Evolutionary conservation across 2,888 invertebrate species (phyloP), one percentile per base, ranked within the genome.

Genomic region (Branchipolynoe longqiensis): DNA sequence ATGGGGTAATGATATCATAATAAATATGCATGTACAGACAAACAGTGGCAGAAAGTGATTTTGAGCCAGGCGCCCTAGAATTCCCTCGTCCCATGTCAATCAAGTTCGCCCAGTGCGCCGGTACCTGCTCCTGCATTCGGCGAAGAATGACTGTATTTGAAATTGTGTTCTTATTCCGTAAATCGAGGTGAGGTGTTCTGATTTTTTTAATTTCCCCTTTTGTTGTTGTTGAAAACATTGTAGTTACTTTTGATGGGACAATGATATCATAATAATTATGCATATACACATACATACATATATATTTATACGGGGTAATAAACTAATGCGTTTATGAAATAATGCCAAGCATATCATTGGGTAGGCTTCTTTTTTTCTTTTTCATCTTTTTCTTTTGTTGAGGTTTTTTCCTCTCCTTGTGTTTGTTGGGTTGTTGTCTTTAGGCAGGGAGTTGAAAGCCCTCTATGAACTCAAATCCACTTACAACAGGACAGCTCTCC

Each of bases 81-180:
- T n/a, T n/a, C n/a, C n/a, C n/a, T n/a, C n/a, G n/a, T n/a, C n/a
- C n/a, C n/a, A n/a, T n/a, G n/a, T n/a, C n/a, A n/a, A n/a, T n/a
- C n/a, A n/a, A n/a, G n/a, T n/a, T n/a, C n/a, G n/a, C n/a, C n/a
- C n/a, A n/a, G n/a, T n/a, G n/a, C n/a, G n/a, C n/a, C n/a, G n/a
- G n/a, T n/a, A n/a, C n/a, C n/a, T n/a, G n/a, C n/a, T n/a, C n/a
- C n/a, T n/a, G 78, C 78, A 78, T 41, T 41, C 48, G 78, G 78
- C 31, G 78, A 78, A 41, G 78, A 78, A 78, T 48, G 78, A 78
- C 78, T 78, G 78, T 48, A 48, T 78, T 48, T 78, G n/a, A n/a
- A n/a, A n/a, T n/a, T n/a, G n/a, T n/a, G n/a, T n/a, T n/a, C n/a
- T n/a, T n/a, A n/a, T 69, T 36, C 38, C 69, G 38, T 69, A 69